Evolutionary conservation across 2,797 vertebrate species (phyloP).

Genomic region (Cebuella pygmaea): DNA sequence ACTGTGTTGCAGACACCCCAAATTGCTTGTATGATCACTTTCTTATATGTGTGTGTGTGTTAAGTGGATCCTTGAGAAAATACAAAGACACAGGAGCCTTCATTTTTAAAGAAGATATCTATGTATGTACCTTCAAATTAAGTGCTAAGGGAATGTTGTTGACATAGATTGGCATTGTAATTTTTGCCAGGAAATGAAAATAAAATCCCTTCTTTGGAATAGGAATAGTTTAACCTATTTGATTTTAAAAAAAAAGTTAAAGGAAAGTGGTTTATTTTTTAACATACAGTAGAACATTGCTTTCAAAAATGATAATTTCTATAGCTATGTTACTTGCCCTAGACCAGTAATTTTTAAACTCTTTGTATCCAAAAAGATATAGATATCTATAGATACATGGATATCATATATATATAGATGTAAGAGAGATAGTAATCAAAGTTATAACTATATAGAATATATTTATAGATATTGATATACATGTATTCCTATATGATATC

Average conservation of each 20-base stretch:
- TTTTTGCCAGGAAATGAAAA: constrained; percentile 46
- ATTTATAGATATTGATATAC: too few relatives aligned
- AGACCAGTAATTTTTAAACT: not conserved
- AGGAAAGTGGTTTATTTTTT: not conserved
- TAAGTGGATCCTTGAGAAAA: not conserved
- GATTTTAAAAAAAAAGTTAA: not conserved
- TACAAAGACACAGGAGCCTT: not conserved
- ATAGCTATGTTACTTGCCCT: not conserved
- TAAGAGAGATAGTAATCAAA: too few relatives aligned
- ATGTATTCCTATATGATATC: too few relatives aligned
- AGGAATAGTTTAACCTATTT: not conserved
- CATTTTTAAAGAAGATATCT: not conserved
- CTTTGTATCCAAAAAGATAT: not conserved
- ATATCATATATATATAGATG: too few relatives aligned
- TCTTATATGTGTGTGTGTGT: not conserved
- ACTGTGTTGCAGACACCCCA: not conserved
- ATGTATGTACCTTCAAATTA: constrained; percentile 14
- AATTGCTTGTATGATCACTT: not conserved
- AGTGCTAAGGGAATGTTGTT: constrained; percentile 22
- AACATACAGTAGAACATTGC: not conserved
- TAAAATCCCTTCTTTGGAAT: constrained; percentile 15
- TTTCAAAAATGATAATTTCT: not conserved
- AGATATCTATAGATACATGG: not conserved
- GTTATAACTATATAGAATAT: not conserved
- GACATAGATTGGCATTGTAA: constrained; percentile 41